A percentile compares a stretch with the other conserved stretches of the same genome.
phyloP scores from a whole-genome alignment of 2,113 vertebrate genomes.

The Lucifuga dentata region DNA sequence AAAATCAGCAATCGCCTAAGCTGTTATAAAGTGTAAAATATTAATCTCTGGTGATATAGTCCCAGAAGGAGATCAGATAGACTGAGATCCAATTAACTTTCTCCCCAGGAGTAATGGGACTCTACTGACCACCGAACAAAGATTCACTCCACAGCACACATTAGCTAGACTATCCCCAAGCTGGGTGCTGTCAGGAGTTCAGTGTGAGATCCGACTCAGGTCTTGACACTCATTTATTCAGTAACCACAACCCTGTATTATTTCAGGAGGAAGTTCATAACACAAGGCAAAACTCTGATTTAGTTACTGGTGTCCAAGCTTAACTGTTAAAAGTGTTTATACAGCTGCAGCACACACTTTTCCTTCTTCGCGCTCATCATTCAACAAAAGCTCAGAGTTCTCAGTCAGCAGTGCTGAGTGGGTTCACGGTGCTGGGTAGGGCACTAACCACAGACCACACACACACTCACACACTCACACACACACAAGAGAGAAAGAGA shows the following conservation, averaged over 20 bases:
- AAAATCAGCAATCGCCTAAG: slow-evolving; percentile 54
- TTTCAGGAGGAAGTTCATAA: slow-evolving; percentile 23
- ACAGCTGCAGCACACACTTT: slow-evolving; percentile 64
- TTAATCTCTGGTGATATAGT: slow-evolving; percentile 61
- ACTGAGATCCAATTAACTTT: slow-evolving; percentile 70
- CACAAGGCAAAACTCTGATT: slow-evolving; percentile 12
- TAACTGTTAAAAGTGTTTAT: slow-evolving; percentile 58
- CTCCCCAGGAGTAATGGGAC: slow-evolving; percentile 31
- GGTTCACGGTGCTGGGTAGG: slow-evolving; percentile 7
- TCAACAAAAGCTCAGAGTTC: slow-evolving; percentile 44
- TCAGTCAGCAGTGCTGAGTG: slow-evolving; percentile 37
- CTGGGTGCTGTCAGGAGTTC: slow-evolving; percentile 37
- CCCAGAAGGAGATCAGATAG: slow-evolving; percentile 56
- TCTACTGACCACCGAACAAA: slow-evolving; percentile 45
- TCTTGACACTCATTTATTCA: slow-evolving; percentile 48
- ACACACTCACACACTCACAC: slow-evolving; percentile 4
- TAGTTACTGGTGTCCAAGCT: slow-evolving; percentile 24
- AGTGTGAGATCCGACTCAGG: slow-evolving; percentile 33
- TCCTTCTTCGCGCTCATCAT: slow-evolving; percentile 51
- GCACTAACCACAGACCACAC: slow-evolving; percentile 32
- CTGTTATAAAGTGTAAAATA: slow-evolving; percentile 56
- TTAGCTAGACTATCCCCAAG: slow-evolving; percentile 29
- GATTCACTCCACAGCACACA: not conserved
- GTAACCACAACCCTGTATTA: slow-evolving; percentile 13
- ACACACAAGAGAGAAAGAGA: not conserved